Percentiles rank a stretch among this genome's conserved stretches.
Evolutionary conservation across 2,113 vertebrate genomes (phyloP).

Genomic region (Hippocampus zosterae): DNA sequence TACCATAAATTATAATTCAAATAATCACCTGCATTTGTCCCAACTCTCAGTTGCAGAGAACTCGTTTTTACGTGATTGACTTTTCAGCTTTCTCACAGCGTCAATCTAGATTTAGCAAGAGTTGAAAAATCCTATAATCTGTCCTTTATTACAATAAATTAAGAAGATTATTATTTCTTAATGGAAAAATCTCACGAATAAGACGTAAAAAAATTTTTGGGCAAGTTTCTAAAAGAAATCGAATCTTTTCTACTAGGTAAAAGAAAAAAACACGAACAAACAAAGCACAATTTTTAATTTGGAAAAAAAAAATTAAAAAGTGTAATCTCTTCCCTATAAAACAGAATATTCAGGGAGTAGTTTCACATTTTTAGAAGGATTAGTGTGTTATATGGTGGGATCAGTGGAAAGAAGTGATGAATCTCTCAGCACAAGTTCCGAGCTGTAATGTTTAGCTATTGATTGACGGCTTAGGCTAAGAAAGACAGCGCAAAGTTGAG

Average conservation of each 20-base stretch:
- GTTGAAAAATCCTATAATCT: slow-evolving; percentile 68
- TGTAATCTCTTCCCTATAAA: background rate
- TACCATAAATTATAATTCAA: slow-evolving; percentile 14
- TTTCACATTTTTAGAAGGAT: slow-evolving; percentile 49
- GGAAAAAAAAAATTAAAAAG: background rate
- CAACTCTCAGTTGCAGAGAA: background rate
- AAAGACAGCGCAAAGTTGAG: slow-evolving; percentile 59
- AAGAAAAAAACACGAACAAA: background rate
- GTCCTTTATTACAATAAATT: slow-evolving; percentile 70
- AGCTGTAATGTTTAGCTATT: slow-evolving; percentile 72
- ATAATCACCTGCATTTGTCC: slow-evolving; percentile 12
- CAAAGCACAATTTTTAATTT: background rate
- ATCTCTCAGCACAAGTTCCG: slow-evolving; percentile 66
- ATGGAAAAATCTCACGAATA: slow-evolving; percentile 66
- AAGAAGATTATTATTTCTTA: slow-evolving; percentile 70
- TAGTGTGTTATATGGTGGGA: slow-evolving; percentile 54
- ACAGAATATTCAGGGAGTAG: slow-evolving; percentile 25
- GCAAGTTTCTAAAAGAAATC: slow-evolving; percentile 57
- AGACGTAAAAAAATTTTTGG: slow-evolving; percentile 56
- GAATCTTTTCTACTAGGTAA: slow-evolving; percentile 19
- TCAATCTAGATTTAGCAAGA: slow-evolving; percentile 29
- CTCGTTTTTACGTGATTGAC: background rate
- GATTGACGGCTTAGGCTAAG: slow-evolving; percentile 57
- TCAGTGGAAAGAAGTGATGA: slow-evolving; percentile 60
- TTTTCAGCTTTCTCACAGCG: slow-evolving; percentile 15